A percentile compares a stretch with the other conserved stretches of the same genome.
Conservation (phyloP, 1,140 invertebrate genomes). For the Drosophila trapezifrons region DNA sequence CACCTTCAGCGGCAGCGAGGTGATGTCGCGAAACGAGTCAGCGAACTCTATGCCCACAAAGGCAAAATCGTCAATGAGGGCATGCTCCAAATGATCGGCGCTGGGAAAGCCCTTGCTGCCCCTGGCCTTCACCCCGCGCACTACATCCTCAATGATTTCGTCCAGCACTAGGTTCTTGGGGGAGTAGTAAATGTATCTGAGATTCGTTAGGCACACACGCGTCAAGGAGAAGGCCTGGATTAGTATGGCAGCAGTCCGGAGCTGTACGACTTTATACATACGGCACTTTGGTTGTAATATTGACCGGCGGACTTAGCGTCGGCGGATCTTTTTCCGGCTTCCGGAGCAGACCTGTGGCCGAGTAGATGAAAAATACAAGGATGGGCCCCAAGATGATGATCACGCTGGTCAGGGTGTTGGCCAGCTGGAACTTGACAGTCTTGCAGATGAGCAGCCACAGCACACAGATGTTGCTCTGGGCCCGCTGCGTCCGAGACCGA, state of each 20-base stretch:
- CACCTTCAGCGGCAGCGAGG: constrained; percentile 9
- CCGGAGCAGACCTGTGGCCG: constrained; percentile 15
- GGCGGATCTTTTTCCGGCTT: neutral
- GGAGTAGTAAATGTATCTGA: constrained; percentile 53
- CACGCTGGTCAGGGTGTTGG: constrained; percentile 20
- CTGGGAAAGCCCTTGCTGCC: neutral
- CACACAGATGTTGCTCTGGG: neutral
- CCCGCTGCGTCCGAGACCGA: no score
- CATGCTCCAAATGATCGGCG: neutral
- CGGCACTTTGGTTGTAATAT: constrained; percentile 22
- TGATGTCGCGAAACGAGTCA: constrained; percentile 14
- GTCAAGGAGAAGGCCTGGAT: constrained; percentile 17
- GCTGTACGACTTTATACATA: constrained; percentile 36
- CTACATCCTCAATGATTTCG: constrained; percentile 13
- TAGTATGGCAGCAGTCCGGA: constrained; percentile 2
- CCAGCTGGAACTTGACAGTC: constrained; percentile 21
- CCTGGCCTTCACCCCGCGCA: neutral
- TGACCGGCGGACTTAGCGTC: neutral
- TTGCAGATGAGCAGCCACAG: constrained; percentile 49
- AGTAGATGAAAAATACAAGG: constrained; percentile 23
- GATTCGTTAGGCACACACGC: neutral
- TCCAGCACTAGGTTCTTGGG: constrained; percentile 30
- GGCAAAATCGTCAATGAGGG: neutral
- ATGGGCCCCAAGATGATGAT: constrained; percentile 39
- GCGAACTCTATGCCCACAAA: constrained; percentile 57